Evolutionary conservation across 2,888 invertebrate species (phyloP).

Genomic region (Ophraella communa): DNA sequence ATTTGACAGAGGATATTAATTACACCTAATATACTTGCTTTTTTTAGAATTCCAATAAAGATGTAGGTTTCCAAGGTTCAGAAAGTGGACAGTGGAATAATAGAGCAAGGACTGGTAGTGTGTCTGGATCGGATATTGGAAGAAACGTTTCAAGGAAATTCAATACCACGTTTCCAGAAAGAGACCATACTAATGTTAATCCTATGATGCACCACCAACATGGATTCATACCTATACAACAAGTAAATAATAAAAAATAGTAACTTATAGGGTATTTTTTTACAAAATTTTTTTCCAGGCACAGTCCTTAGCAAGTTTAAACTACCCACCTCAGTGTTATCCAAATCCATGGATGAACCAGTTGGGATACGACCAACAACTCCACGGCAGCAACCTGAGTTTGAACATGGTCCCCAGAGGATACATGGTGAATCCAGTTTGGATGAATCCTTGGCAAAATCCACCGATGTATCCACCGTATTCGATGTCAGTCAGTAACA

Average conservation of each 20-base stretch:
- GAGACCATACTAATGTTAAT: constrained; percentile 60
- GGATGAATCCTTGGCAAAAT: constrained; percentile 62
- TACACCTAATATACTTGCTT: too few relatives aligned
- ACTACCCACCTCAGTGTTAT: constrained; percentile 66
- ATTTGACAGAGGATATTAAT: too few relatives aligned
- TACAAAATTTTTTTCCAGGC: constrained; percentile 61
- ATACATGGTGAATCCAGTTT: constrained; percentile 57
- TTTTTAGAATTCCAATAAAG: constrained; percentile 57
- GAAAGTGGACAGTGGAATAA: constrained; percentile 55
- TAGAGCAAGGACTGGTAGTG: constrained; percentile 55
- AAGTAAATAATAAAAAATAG: constrained; percentile 58
- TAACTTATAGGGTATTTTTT: background rate
- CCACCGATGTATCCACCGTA: constrained; percentile 54
- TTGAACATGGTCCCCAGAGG: constrained; percentile 59
- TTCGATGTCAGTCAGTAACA: constrained; percentile 56
- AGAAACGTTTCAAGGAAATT: constrained; percentile 49
- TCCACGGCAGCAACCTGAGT: constrained; percentile 65
- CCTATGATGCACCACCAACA: constrained; percentile 38
- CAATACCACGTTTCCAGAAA: constrained; percentile 51
- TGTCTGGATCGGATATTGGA: constrained; percentile 52
- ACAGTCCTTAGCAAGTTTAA: constrained; percentile 74
- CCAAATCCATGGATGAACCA: constrained; percentile 55
- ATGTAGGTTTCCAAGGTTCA: constrained; percentile 61
- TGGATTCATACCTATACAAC: constrained; percentile 64
- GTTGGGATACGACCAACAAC: constrained; percentile 54